Conservation (phyloP, 2,113 vertebrate genomes). For the Ptilonorhynchus violaceus region DNA sequence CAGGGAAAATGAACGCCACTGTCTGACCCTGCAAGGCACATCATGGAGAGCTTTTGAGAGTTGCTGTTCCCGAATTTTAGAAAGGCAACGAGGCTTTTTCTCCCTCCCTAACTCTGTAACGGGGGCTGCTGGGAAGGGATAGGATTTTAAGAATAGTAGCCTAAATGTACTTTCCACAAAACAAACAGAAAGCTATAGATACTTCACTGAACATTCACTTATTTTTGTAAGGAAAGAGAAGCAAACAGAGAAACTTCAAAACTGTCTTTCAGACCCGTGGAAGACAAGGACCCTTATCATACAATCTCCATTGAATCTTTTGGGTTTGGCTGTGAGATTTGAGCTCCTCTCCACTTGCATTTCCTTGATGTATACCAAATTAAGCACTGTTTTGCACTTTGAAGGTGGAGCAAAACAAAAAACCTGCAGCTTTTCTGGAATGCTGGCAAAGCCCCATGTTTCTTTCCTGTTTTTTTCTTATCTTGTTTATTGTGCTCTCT, state of each 20-base stretch:
- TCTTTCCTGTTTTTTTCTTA: neutral
- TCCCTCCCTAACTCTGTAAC: neutral
- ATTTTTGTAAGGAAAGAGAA: neutral
- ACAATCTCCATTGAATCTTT: neutral
- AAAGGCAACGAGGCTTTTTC: neutral
- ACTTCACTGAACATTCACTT: neutral
- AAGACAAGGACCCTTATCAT: neutral
- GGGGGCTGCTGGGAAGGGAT: neutral
- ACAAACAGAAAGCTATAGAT: neutral
- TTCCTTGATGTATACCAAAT: neutral
- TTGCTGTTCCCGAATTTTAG: neutral
- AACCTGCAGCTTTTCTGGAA: neutral
- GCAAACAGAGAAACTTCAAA: neutral
- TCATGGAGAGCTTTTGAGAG: neutral
- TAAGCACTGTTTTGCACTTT: neutral
- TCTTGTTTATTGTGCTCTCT: neutral
- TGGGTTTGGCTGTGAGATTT: neutral
- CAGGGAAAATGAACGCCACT: neutral
- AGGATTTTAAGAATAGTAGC: neutral
- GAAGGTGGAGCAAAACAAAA: neutral
- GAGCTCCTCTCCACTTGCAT: neutral
- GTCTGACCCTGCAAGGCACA: neutral
- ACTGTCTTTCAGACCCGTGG: neutral
- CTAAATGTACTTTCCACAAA: neutral
- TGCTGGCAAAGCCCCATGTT: neutral